These are phyloP conservation scores for Thamnaconus septentrionalis DNA, from an alignment of 2,113 vertebrate species.

Conservation along the genomic window DNA sequence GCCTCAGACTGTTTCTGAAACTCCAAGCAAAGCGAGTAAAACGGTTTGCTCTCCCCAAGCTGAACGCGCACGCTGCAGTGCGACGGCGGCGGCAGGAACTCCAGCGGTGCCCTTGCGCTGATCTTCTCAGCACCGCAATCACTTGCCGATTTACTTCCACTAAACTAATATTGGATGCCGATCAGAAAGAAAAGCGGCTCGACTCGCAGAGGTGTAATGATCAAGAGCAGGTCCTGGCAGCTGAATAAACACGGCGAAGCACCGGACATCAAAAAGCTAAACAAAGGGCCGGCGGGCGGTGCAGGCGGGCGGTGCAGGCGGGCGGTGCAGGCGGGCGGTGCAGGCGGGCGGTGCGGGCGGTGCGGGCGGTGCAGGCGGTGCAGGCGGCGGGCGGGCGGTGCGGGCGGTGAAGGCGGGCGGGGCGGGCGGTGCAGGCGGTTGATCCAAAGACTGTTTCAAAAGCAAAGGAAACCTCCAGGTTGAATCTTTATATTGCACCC, in stretches of 20 bases:
- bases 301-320: too few species aligned
- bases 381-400: too few species aligned
- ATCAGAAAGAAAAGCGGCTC: not conserved
- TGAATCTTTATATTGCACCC: not conserved
- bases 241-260: slow-evolving; percentile 1
- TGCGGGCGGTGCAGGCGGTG: too few species aligned
- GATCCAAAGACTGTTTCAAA: slow-evolving; percentile 2
- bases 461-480: not conserved
- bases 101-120: too few species aligned
- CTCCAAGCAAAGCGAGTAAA: too few species aligned
- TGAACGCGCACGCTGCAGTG: too few species aligned
- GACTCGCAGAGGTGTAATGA: slow-evolving; percentile 4
- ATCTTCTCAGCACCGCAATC: too few species aligned
- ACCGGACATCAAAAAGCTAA: slow-evolving; percentile 12
- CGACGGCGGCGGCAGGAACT: too few species aligned
- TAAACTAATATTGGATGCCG: not conserved
- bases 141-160: not conserved
- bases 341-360: not conserved
- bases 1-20: too few species aligned
- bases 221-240: slow-evolving; percentile 10
- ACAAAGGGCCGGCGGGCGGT: slow-evolving; percentile 1
- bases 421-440: not conserved
- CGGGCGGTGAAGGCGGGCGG: too few species aligned
- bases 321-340: not conserved
- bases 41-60: too few species aligned